These are phyloP conservation scores for Tipula confusa DNA, from an alignment of 2,888 invertebrate species.

Conservation along the genomic window DNA sequence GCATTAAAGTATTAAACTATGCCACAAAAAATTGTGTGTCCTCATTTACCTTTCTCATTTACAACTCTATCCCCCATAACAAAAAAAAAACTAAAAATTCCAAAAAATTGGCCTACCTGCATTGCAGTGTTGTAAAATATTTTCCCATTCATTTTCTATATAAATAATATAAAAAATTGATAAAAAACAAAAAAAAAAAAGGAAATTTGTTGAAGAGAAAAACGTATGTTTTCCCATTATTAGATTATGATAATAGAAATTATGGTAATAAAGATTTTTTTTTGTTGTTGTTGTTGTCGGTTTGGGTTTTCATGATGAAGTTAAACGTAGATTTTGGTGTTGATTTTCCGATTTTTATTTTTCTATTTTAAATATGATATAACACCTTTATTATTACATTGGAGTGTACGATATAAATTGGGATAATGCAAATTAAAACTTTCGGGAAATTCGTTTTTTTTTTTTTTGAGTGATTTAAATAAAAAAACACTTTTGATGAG, in stretches of 20 bases:
- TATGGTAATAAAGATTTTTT: slow-evolving; percentile 6
- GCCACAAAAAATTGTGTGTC: too few relatives aligned
- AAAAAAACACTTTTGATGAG: too few relatives aligned
- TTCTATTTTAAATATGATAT: too few relatives aligned
- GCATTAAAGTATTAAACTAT: too few relatives aligned
- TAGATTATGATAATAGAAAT: slow-evolving; percentile 12
- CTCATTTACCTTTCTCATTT: too few relatives aligned
- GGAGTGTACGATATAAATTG: neutral
- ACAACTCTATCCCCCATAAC: too few relatives aligned
- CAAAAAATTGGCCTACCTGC: neutral
- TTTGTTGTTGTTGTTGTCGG: too few relatives aligned
- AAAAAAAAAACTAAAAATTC: too few relatives aligned
- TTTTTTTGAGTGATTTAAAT: too few relatives aligned
- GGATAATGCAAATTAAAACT: neutral
- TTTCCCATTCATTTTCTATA: neutral
- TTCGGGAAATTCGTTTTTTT: neutral
- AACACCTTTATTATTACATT: neutral
- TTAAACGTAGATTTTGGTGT: neutral
- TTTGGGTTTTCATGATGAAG: neutral
- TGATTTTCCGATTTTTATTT: neutral
- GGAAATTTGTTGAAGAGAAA: neutral
- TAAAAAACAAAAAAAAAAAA: neutral
- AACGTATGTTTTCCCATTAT: slow-evolving; percentile 13
- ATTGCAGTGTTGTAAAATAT: neutral
- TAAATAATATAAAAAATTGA: neutral